Conservation (phyloP, 2,888 invertebrate genomes). For the Latheticus oryzae region DNA sequence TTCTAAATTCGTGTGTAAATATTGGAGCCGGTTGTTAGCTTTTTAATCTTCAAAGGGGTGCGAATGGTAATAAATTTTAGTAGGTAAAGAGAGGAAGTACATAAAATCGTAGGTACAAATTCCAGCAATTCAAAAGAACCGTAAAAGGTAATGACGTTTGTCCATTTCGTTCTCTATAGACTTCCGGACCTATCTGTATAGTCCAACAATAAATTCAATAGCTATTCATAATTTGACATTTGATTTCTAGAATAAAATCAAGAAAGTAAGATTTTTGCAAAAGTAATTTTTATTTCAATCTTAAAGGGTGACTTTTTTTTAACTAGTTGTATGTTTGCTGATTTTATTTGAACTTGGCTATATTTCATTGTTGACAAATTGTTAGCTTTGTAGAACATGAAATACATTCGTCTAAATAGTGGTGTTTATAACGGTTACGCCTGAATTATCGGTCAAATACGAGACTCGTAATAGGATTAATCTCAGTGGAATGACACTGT, state of each 20-base stretch:
- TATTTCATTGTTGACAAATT: conserved; percentile 54
- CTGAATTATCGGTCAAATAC: conserved; percentile 59
- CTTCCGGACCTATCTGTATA: conserved; percentile 39
- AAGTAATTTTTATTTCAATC: too few relatives aligned
- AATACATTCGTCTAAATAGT: conserved; percentile 59
- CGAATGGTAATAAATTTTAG: conserved; percentile 26
- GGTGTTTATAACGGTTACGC: conserved; percentile 60
- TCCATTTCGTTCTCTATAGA: conserved; percentile 37
- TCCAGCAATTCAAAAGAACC: conserved; percentile 38
- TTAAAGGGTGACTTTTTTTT: too few relatives aligned
- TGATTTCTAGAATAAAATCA: conserved; percentile 39
- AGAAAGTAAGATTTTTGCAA: conserved; percentile 25
- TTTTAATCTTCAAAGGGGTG: conserved; percentile 42
- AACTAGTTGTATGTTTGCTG: background rate
- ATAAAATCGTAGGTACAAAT: conserved; percentile 41
- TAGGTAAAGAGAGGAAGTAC: conserved; percentile 42
- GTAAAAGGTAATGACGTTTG: conserved; percentile 43
- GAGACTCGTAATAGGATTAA: conserved; percentile 60
- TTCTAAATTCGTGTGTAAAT: conserved; percentile 38
- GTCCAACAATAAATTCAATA: conserved; percentile 32
- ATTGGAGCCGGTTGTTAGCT: conserved; percentile 39
- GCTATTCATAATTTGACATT: conserved; percentile 37
- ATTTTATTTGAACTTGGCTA: conserved; percentile 11
- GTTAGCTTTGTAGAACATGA: conserved; percentile 50
- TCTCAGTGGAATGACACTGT: conserved; percentile 57